Evolutionary conservation across 2,113 vertebrate genomes (phyloP).

Genomic region (Myrmecobius fasciatus): DNA sequence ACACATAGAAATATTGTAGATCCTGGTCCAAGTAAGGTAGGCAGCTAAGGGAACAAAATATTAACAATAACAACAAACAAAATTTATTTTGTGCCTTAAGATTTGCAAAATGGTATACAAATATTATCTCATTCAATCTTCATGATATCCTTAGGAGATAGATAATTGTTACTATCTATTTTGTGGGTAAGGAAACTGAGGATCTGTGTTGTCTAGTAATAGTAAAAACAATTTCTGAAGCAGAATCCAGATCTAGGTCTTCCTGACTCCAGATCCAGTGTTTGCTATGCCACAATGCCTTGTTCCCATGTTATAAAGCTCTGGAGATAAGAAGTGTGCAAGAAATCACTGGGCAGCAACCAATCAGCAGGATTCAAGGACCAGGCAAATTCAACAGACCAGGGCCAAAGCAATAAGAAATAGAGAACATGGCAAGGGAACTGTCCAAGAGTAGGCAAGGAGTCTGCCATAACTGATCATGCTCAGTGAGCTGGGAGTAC

Average conservation of each 20-base stretch:
- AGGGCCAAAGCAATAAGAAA: neutral
- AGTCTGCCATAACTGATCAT: neutral
- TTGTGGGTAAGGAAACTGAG: neutral
- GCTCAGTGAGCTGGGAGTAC: neutral
- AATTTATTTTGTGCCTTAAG: neutral
- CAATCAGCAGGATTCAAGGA: neutral
- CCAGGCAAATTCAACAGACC: neutral
- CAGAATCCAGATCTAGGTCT: neutral
- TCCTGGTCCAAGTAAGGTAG: neutral
- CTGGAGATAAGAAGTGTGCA: neutral
- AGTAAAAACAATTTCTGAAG: neutral
- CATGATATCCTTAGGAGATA: neutral
- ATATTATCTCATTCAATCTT: neutral
- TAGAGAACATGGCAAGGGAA: neutral
- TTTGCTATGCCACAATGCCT: neutral
- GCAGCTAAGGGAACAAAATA: neutral
- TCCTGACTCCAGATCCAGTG: neutral
- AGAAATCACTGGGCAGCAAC: neutral
- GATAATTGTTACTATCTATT: neutral
- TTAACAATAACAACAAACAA: neutral
- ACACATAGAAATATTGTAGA: neutral
- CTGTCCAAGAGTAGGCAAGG: neutral
- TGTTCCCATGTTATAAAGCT: neutral
- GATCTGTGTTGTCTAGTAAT: neutral
- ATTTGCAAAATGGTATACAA: neutral